Percentiles rank a stretch among this genome's conserved stretches.
These are phyloP conservation scores for Danaus plexippus DNA, from an alignment of 1,140 invertebrate genomes.

Conservation along the genomic window DNA sequence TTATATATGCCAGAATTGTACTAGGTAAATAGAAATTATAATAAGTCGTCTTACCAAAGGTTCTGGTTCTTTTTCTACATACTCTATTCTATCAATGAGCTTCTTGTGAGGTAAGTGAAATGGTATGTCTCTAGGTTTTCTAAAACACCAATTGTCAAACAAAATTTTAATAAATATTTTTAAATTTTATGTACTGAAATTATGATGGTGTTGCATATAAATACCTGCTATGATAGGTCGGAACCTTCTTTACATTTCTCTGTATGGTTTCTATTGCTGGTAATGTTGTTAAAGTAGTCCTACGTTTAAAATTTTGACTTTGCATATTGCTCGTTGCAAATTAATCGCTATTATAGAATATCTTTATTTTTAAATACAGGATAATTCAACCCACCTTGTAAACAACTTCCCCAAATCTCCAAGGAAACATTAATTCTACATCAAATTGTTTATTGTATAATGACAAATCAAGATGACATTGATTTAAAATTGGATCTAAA, in stretches of 20 bases:
- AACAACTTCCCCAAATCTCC: conserved; percentile 9
- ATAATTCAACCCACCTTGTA: too few relatives aligned
- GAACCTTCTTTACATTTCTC: conserved; percentile 46
- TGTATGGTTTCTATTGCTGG: conserved; percentile 57
- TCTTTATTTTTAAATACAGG: too few relatives aligned
- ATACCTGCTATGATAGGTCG: conserved; percentile 41
- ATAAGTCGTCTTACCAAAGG: conserved; percentile 64
- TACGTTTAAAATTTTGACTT: conserved; percentile 27
- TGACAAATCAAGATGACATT: too few relatives aligned
- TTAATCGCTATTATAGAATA: too few relatives aligned
- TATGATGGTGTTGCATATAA: too few relatives aligned
- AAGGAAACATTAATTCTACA: conserved; percentile 7
- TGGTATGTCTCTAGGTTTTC: conserved; percentile 64
- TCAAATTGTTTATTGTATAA: not conserved
- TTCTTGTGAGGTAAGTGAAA: conserved; percentile 74
- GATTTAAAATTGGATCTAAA: too few relatives aligned
- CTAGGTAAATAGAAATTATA: too few relatives aligned
- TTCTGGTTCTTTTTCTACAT: conserved; percentile 66
- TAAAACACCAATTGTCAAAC: conserved; percentile 36
- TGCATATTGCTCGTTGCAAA: conserved; percentile 19
- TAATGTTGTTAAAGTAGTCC: conserved; percentile 25
- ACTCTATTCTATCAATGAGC: conserved; percentile 72
- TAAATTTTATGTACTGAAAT: not conserved
- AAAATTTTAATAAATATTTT: not conserved
- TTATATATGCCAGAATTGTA: too few relatives aligned